Evolutionary conservation across 92 coral and sea anemone genomes (phyloP).

Genomic region (Montipora capitata): DNA sequence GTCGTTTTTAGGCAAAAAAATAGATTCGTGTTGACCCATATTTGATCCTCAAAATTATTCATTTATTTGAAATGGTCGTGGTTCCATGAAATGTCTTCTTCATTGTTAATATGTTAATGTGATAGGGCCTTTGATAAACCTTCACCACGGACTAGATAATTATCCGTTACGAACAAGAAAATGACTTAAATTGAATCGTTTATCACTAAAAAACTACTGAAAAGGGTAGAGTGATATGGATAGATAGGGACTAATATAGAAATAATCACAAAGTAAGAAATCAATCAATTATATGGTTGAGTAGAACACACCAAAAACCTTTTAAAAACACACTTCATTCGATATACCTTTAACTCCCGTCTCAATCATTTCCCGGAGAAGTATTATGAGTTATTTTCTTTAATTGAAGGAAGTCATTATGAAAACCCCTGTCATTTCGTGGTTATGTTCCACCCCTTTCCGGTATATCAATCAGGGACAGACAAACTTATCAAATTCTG

Average conservation of each 20-base stretch:
- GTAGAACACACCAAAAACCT: background rate
- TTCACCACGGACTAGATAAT: too few species aligned
- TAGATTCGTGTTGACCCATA: too few species aligned
- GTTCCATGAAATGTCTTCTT: too few species aligned
- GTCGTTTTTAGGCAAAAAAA: too few species aligned
- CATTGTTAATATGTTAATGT: too few species aligned
- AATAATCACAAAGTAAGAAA: background rate
- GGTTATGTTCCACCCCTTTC: background rate
- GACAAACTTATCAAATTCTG: background rate
- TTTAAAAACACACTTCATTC: background rate
- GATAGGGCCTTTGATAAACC: too few species aligned
- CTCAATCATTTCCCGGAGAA: constrained; percentile 9
- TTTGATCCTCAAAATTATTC: too few species aligned
- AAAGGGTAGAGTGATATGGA: too few species aligned
- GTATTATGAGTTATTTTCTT: background rate
- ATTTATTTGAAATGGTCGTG: too few species aligned
- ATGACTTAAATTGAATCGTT: too few species aligned
- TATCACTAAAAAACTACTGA: too few species aligned
- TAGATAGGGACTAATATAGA: background rate
- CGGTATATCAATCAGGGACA: constrained; percentile 8
- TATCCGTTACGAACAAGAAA: too few species aligned
- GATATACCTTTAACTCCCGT: background rate
- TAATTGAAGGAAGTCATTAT: constrained; percentile 6
- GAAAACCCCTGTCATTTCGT: background rate
- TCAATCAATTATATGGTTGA: background rate